Base-by-base conservation (phyloP, 2,888 invertebrate genomes). In the Limnephilus lunatus region DNA sequence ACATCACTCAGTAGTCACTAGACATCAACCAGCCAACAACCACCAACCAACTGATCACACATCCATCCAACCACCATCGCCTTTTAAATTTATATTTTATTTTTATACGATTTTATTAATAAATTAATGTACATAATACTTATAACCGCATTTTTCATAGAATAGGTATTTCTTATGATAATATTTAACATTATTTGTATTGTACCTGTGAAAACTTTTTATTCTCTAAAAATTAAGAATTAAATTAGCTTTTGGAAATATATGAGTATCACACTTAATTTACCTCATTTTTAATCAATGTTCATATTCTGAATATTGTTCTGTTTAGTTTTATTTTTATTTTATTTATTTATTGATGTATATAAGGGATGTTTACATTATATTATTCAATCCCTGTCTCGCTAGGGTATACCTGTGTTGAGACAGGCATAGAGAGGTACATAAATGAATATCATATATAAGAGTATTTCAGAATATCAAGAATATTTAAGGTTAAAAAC, bases 1-100 rank as follows among this genome's bases (percentile, higher is more conserved):
- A 98, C 94, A 96, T 98, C 95, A 92, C 68, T n/a, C 25, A 68
- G 68, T 68, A 68, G 68, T 68, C 7, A n/a, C 25, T 68, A 68
- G 68, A 68, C 25, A 25, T n/a, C 44, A 44, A 12, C 44, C 11
- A 44, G 25, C 68, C 15, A n/a, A 3, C 35, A 35, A 35, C 35
- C 35, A 53, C 19, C 53, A 19, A 15, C 15, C 53, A 68, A n/a
- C 68, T 48, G 48, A 48, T 48, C 48, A 48, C 48, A 15, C 68
- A 68, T n/a, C 25, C 68, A 68, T 68, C 68, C 68, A 68, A 68
- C 68, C 25, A 68, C 68, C 68, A n/a, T 68, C n/a, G 25, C 68
- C 7, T 68, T 68, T 68, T n/a, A 68, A 68, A 68, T 68, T 68
- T 25, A 68, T n/a, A 68, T 68, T 68, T 68, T 68, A 68, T 68